A percentile compares a stretch with the other conserved stretches of the same genome.
Evolutionary conservation across 2,113 vertebrate genomes (phyloP).

Genomic region (Tylochromis polylepis): DNA sequence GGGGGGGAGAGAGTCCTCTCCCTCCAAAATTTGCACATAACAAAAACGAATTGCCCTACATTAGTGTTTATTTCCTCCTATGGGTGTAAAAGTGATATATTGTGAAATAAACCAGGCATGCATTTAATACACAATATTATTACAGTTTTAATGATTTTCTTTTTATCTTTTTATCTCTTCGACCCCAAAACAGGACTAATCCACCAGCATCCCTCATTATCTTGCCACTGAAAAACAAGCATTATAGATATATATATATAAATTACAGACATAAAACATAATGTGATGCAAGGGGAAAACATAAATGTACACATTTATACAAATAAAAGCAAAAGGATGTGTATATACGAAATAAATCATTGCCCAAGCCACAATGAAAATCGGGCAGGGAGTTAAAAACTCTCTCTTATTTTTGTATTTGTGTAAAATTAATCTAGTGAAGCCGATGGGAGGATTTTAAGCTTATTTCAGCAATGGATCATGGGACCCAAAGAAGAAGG

Average conservation of each 20-base stretch:
- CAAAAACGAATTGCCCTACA: background rate
- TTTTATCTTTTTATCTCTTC: conserved; percentile 15
- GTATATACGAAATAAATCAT: background rate
- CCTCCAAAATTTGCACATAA: background rate
- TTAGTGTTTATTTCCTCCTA: background rate
- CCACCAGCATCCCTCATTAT: background rate
- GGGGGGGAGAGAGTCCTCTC: too few species aligned
- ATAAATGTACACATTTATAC: background rate
- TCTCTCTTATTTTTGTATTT: conserved; percentile 18
- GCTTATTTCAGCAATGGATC: conserved; percentile 43
- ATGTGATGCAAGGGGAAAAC: background rate
- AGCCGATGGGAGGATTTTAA: conserved; percentile 37
- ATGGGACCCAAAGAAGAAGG: conserved; percentile 37
- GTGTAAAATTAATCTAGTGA: conserved; percentile 33
- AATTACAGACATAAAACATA: background rate
- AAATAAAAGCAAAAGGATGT: background rate
- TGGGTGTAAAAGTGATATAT: background rate
- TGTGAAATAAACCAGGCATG: conserved; percentile 11
- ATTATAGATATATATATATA: background rate
- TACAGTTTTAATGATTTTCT: background rate
- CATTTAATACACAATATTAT: background rate
- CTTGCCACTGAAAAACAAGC: background rate
- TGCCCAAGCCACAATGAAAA: background rate
- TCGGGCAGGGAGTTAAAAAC: background rate
- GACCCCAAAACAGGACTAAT: background rate